Evolutionary conservation across 2,797 vertebrate species (phyloP), one percentile per base, ranked within the genome.

Genomic region (Leucoraja ocellata): DNA sequence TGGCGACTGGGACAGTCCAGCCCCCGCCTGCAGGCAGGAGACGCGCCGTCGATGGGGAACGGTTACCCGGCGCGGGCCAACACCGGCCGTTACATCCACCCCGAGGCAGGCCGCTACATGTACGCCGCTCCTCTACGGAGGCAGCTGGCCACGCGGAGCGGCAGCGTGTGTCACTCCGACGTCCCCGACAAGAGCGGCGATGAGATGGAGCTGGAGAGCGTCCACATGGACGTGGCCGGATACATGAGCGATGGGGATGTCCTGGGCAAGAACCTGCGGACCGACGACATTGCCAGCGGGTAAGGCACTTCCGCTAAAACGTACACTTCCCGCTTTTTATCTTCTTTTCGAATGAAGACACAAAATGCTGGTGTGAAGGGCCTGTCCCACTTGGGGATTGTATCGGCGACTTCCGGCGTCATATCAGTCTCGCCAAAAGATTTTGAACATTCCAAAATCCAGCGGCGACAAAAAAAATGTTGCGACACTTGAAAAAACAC

Each of bases 201-300:
- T 0, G 96, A 97, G 18, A 93, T 97, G 0, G 98, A 98, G 93
- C 95, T 99, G 39, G 98, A 98, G 46, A 95, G 95, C 93, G 96
- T 98, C 73, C 71, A 96, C 94, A 94, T 98, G 96, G 99, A 99
- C 0, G 97, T 98, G 84, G 97, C 98, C 0, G 99, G 99, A 16
- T 99, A 99, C 94, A 99, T 99, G 98, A 99, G 99, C 0, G 99
- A 99, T 0, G 99, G 99, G 5, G 99, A 99, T 0, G 98, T 99
- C 93, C 96, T 99, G 94, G 97, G 97, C 95, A 99, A 99, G 96
- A 99, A 98, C 78, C 95, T 97, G 93, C 95, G 97, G 32, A 94
- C 97, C 0, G 98, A 99, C 2, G 98, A 99, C 54, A 96, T 99
- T 95, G 97, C 97, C 0, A 99, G 99, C 0, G 99, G 99, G 99